These are phyloP conservation scores for Sebastes hopkinsi DNA, from an alignment of 2,797 vertebrate genomes.

Conservation along the genomic window DNA sequence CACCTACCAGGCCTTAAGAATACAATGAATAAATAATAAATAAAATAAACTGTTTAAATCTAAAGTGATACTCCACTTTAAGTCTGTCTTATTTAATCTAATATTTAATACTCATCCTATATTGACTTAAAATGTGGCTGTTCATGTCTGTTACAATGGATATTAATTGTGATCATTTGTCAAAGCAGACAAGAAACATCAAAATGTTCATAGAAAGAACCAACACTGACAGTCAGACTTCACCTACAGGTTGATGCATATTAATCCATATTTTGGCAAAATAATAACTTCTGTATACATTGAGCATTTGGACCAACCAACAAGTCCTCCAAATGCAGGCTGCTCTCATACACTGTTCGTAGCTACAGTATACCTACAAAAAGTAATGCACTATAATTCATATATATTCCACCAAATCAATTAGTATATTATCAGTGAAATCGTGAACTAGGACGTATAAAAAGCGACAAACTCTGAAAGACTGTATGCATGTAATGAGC, in stretches of 20 bases:
- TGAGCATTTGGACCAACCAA: neutral
- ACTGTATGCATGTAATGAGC: neutral
- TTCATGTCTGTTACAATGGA: neutral
- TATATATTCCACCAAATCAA: neutral
- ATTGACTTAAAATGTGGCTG: neutral
- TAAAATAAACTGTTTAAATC: neutral
- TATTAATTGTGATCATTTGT: neutral
- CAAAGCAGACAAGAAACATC: neutral
- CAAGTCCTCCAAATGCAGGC: neutral
- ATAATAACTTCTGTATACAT: neutral
- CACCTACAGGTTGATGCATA: neutral
- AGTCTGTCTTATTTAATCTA: neutral
- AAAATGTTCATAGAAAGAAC: neutral
- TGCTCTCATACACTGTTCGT: neutral
- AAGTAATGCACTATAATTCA: neutral
- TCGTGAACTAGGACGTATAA: neutral
- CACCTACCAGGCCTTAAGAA: constrained; percentile 6
- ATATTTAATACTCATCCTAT: neutral
- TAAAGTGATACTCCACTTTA: neutral
- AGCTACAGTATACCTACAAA: neutral
- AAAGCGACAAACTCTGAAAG: neutral
- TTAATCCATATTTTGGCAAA: neutral
- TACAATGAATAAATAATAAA: neutral
- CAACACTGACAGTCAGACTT: neutral
- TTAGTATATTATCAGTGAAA: neutral